phyloP scores from a whole-genome alignment of 2,797 vertebrate genomes.

The Gobionotothen gibberifrons region DNA sequence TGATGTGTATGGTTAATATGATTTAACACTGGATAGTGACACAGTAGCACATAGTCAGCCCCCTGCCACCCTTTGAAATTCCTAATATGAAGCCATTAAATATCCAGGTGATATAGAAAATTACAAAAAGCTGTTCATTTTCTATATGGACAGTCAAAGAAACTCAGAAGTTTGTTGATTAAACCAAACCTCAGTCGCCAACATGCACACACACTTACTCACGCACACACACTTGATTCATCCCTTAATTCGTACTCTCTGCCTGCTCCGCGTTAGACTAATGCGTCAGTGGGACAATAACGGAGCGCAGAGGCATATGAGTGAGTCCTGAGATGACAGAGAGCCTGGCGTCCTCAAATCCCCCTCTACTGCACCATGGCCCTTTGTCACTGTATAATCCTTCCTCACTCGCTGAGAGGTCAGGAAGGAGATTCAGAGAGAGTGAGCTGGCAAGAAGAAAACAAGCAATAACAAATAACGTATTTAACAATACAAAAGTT shows the following conservation, averaged over 20 bases:
- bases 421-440: conserved; percentile 48
- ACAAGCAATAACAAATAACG: conserved; percentile 9
- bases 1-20: conserved; percentile 42
- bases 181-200: conserved; percentile 41
- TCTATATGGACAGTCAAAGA: conserved; percentile 33
- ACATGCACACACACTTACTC: not conserved
- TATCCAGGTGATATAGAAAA: conserved; percentile 25
- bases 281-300: conserved; percentile 73
- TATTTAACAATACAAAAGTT: conserved; percentile 37
- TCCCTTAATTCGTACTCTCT: conserved; percentile 57
- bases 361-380: conserved; percentile 71
- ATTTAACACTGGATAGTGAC: conserved; percentile 39
- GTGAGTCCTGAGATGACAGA: conserved; percentile 79
- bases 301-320: conserved; percentile 71
- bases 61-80: conserved; percentile 20
- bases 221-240: conserved; percentile 27
- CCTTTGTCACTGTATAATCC: conserved; percentile 79
- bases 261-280: conserved; percentile 57
- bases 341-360: conserved; percentile 72
- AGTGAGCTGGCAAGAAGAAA: conserved; percentile 16
- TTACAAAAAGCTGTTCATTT: conserved; percentile 24
- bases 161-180: conserved; percentile 57
- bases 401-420: conserved; percentile 60
- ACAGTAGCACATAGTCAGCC: conserved; percentile 9
- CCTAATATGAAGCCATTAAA: conserved; percentile 23